Evolutionary conservation across 2,797 vertebrate genomes (phyloP), one percentile per base, ranked within the genome.

Genomic region (Agapornis canus): DNA sequence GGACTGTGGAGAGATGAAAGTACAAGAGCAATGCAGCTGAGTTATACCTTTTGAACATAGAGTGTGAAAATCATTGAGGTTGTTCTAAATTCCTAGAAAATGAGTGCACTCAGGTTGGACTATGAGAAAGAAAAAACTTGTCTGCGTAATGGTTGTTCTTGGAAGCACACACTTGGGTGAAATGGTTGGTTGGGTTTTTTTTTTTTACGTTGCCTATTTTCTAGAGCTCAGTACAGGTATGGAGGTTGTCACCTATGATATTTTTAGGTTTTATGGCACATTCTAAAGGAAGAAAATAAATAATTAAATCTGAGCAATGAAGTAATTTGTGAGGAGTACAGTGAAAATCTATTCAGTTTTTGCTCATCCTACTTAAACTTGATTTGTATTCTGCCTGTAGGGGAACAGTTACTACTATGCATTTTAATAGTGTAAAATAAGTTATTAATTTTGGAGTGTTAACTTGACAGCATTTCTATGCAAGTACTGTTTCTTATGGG

Each of bases 371-470:
- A 9, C 35, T 92, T 86, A 88, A 83, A 86, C 26, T 66, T 88
- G 47, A 84, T 94, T 93, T 94, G 40, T 78, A 20, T 75, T 86
- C 76, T 82, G 77, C 81, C 83, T 94, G 56, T 57, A 75, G 81
- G 69, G 71, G 29, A 90, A 15, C 29, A 65, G n/a, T 66, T 66
- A 14, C 48, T 82, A 39, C 75, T 64, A 21, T 87, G 64, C 68
- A 59, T 95, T 94, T 80, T 90, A 92, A 54, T 80, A 93, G 17
- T 37, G 39, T 86, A 64, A 95, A 92, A 45, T 26, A 82, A 90
- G 64, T 79, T 90, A 90, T 40, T 94, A 71, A 82, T 89, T 95
- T 92, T 77, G 29, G 40, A 66, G 16, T 72, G 60, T 93, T 84
- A 80, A 76, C 61, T 71, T 94, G 49, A 72, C 87, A 70, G 25